Conservation (phyloP, 2,888 invertebrate species). For the Flabesymbios commensalis region DNA sequence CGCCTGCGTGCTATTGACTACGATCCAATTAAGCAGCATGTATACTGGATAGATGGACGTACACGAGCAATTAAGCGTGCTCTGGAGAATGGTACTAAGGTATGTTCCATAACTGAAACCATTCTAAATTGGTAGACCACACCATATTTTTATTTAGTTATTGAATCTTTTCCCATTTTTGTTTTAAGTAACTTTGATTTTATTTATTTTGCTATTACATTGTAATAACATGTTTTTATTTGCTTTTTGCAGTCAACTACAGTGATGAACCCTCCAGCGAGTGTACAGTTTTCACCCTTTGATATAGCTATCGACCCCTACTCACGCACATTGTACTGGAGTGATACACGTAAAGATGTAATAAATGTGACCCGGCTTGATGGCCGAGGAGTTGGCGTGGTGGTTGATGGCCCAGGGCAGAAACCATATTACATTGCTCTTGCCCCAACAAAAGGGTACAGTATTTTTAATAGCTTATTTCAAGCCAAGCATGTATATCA, state of each 20-base stretch:
- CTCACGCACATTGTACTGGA: constrained; percentile 86
- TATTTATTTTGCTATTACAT: too few relatives aligned
- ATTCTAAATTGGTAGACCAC: too few relatives aligned
- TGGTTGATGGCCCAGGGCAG: constrained; percentile 75
- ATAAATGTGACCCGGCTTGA: constrained; percentile 86
- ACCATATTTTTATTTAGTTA: too few relatives aligned
- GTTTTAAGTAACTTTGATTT: too few relatives aligned
- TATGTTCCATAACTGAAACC: too few relatives aligned
- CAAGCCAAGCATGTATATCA: too few relatives aligned
- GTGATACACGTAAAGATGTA: constrained; percentile 79
- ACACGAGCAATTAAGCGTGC: constrained; percentile 79
- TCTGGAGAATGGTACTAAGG: constrained; percentile 74
- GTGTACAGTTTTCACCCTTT: too few relatives aligned
- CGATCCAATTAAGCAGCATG: constrained; percentile 75
- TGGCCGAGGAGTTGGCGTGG: constrained; percentile 66
- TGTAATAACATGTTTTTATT: too few relatives aligned
- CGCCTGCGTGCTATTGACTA: constrained; percentile 87
- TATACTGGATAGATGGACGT: constrained; percentile 83
- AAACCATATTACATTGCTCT: constrained; percentile 83
- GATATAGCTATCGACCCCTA: constrained; percentile 86
- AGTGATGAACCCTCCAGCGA: neutral
- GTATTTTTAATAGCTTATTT: too few relatives aligned
- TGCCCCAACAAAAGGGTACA: constrained; percentile 78
- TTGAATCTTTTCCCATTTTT: too few relatives aligned
- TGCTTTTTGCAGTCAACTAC: neutral